A percentile compares a stretch with the other conserved stretches of the same genome.
phyloP scores from a whole-genome alignment of 2,113 vertebrate species.

The Hyaena hyaena region DNA sequence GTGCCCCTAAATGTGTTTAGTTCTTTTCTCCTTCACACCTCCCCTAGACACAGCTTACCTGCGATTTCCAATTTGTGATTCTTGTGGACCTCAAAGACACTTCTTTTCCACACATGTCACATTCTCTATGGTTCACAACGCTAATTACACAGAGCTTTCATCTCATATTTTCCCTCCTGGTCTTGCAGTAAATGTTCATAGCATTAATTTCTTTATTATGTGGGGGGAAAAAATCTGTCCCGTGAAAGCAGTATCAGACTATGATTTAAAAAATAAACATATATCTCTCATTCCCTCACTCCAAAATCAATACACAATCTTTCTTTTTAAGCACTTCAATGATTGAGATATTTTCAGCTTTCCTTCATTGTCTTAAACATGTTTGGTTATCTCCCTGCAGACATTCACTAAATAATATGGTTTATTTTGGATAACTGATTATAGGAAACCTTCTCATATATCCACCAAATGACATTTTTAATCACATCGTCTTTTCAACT shows the following conservation, averaged over 20 bases:
- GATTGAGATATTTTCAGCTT: conserved; percentile 51
- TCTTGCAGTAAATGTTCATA: background rate
- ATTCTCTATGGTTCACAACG: background rate
- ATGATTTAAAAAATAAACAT: conserved; percentile 31
- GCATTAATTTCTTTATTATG: background rate
- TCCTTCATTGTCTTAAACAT: conserved; percentile 60
- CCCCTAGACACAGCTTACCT: background rate
- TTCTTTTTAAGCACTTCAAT: conserved; percentile 15
- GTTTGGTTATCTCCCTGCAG: conserved; percentile 68
- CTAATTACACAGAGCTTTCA: background rate
- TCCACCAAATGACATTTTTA: conserved; percentile 46
- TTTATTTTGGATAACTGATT: conserved; percentile 71
- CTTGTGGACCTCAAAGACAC: background rate
- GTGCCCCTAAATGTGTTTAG: background rate
- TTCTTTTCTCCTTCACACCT: background rate
- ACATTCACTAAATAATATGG: conserved; percentile 38
- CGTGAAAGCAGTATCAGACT: background rate
- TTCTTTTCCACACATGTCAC: background rate
- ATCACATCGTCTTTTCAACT: conserved; percentile 67
- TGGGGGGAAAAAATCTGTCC: background rate
- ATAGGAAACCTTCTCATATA: conserved; percentile 51
- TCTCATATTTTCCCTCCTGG: background rate
- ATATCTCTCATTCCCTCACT: conserved; percentile 11
- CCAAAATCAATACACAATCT: conserved; percentile 46
- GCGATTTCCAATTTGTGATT: background rate